phyloP scores from a whole-genome alignment of 2,797 vertebrate species.

The Coregonus sp. region DNA sequence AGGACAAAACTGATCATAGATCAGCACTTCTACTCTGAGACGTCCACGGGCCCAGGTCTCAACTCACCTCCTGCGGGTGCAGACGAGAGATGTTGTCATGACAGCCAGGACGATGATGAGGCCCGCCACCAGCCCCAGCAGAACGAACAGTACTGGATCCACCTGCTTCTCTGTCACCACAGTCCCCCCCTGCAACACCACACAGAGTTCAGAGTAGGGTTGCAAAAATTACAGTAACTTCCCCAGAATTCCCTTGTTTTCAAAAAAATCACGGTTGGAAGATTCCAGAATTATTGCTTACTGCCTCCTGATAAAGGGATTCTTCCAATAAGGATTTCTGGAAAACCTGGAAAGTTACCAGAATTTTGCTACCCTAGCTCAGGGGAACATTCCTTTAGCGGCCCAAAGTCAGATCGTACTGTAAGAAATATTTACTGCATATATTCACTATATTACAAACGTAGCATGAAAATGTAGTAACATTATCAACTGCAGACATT shows the following conservation, averaged over 20 bases:
- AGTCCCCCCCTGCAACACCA: slow-evolving; percentile 53
- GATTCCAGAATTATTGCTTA: not conserved
- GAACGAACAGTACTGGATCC: slow-evolving; percentile 31
- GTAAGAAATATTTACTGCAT: slow-evolving; percentile 58
- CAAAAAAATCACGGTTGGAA: not conserved
- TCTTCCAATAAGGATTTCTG: not conserved
- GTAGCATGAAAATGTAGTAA: not conserved
- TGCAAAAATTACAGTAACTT: not conserved
- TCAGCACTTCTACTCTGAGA: not conserved
- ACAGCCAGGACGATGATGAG: slow-evolving; percentile 78
- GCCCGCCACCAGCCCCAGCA: slow-evolving; percentile 77
- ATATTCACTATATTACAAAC: not conserved
- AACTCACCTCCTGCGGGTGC: slow-evolving; percentile 84
- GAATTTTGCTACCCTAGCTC: not conserved
- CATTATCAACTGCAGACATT: not conserved
- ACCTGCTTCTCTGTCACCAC: accelerated
- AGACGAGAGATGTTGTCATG: slow-evolving; percentile 76
- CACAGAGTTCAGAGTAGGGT: not conserved
- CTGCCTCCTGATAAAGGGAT: not conserved
- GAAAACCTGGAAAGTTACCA: not conserved
- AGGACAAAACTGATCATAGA: not conserved
- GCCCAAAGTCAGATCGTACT: slow-evolving; percentile 53
- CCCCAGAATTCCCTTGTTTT: not conserved
- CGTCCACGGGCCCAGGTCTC: not conserved
- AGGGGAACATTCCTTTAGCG: not conserved